These are phyloP conservation scores for Plagiodera versicolora DNA, from an alignment of 2,888 invertebrate species.

Conservation along the genomic window DNA sequence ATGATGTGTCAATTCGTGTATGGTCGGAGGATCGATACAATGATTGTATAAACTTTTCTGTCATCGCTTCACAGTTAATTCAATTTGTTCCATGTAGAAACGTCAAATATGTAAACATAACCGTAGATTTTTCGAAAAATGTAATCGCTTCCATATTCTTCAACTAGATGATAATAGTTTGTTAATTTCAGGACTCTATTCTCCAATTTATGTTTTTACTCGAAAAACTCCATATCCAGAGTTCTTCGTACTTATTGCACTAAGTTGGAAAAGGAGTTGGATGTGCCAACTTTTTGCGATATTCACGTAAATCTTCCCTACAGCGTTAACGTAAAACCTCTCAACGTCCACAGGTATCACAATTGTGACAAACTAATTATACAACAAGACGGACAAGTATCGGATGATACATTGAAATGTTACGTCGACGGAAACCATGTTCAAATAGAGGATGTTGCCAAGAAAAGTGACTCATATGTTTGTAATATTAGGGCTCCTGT, in stretches of 20 bases:
- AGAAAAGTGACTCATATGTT: constrained; percentile 24
- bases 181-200: not conserved
- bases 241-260: not conserved
- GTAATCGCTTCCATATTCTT: too few relatives aligned
- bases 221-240: not conserved
- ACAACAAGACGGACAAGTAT: constrained; percentile 31
- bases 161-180: not conserved
- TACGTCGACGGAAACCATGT: constrained; percentile 38
- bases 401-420: constrained; percentile 29
- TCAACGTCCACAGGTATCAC: constrained; percentile 47
- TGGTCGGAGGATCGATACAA: too few relatives aligned
- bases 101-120: too few relatives aligned
- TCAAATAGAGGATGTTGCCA: constrained; percentile 27
- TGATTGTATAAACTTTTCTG: too few relatives aligned
- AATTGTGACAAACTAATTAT: constrained; percentile 45
- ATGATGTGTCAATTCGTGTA: too few relatives aligned
- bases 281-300: constrained; percentile 45
- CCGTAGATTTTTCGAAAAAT: too few relatives aligned
- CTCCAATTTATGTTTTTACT: not conserved
- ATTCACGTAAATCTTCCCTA: constrained; percentile 44
- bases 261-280: constrained; percentile 30
- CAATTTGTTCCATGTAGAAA: too few relatives aligned
- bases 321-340: constrained; percentile 43
- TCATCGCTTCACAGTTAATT: too few relatives aligned
- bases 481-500: constrained; percentile 47